phyloP scores from a whole-genome alignment of 2,888 invertebrate genomes.

The Eilema sororculum region DNA sequence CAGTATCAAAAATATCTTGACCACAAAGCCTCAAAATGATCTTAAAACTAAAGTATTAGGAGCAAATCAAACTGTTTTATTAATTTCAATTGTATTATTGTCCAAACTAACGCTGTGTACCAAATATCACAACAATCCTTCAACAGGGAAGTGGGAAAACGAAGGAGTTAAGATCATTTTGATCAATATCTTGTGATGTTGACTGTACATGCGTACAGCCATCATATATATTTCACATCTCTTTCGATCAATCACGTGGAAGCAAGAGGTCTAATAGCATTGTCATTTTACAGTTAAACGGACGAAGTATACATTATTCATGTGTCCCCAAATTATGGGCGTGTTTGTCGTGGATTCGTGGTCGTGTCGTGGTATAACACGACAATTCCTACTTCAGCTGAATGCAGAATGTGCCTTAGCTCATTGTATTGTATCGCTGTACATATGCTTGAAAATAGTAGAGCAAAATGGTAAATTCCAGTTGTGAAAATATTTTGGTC shows the following conservation, averaged over 20 bases:
- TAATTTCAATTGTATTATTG: too few relatives aligned
- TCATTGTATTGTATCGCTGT: not conserved
- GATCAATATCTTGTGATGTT: too few relatives aligned
- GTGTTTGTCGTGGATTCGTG: slow-evolving; percentile 29
- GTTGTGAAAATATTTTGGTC: not conserved
- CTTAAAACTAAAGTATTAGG: too few relatives aligned
- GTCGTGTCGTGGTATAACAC: slow-evolving; percentile 25
- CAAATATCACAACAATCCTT: too few relatives aligned
- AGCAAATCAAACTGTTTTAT: too few relatives aligned
- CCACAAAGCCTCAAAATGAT: too few relatives aligned
- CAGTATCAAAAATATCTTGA: too few relatives aligned
- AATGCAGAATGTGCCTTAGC: not conserved
- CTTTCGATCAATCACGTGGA: slow-evolving; percentile 48
- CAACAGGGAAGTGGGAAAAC: too few relatives aligned
- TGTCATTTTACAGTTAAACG: slow-evolving; percentile 64
- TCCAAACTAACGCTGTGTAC: too few relatives aligned
- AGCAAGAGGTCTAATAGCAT: slow-evolving; percentile 46
- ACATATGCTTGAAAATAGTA: not conserved
- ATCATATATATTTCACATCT: slow-evolving; percentile 38
- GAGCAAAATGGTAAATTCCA: not conserved
- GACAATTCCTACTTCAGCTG: slow-evolving; percentile 24
- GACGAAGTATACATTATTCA: slow-evolving; percentile 62
- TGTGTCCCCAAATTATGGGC: slow-evolving; percentile 55
- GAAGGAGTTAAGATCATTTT: too few relatives aligned
- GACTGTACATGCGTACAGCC: too few relatives aligned